These are phyloP conservation scores for Sinocyclocheilus anophthalmus DNA, from an alignment of 2,113 vertebrate genomes.

Conservation along the genomic window DNA sequence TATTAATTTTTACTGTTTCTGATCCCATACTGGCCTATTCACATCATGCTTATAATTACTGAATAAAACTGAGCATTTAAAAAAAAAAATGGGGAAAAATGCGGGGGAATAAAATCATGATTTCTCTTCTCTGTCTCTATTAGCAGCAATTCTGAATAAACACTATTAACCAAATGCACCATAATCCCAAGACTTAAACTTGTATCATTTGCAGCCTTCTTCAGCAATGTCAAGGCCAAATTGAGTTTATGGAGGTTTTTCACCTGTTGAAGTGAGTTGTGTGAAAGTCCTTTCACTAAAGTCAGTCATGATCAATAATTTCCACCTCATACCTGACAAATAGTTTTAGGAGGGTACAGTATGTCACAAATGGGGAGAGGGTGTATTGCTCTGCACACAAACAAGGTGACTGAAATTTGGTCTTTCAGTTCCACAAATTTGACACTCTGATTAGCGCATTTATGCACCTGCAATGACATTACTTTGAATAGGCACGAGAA, in stretches of 20 bases:
- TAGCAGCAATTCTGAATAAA: too few species aligned
- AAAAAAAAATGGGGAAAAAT: too few species aligned
- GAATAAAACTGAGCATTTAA: not conserved
- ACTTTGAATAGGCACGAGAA: conserved; percentile 71
- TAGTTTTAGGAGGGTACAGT: not conserved
- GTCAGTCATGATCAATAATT: not conserved
- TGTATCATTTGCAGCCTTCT: not conserved
- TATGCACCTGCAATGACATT: conserved; percentile 70
- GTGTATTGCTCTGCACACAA: not conserved
- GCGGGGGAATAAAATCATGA: too few species aligned
- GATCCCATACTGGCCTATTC: too few species aligned
- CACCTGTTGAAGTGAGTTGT: not conserved
- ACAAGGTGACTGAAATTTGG: not conserved
- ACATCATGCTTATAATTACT: too few species aligned
- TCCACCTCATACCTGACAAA: not conserved
- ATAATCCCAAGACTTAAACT: not conserved
- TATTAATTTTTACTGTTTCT: not conserved
- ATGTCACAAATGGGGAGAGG: not conserved
- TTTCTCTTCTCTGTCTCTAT: too few species aligned
- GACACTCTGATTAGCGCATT: conserved; percentile 68
- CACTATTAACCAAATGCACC: not conserved
- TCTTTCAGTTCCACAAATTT: conserved; percentile 58
- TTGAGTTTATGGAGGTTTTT: not conserved
- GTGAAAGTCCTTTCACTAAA: not conserved
- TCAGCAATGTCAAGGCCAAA: not conserved